Base-by-base conservation (phyloP, 2,888 invertebrate genomes). In the Eupithecia tripunctaria region DNA sequence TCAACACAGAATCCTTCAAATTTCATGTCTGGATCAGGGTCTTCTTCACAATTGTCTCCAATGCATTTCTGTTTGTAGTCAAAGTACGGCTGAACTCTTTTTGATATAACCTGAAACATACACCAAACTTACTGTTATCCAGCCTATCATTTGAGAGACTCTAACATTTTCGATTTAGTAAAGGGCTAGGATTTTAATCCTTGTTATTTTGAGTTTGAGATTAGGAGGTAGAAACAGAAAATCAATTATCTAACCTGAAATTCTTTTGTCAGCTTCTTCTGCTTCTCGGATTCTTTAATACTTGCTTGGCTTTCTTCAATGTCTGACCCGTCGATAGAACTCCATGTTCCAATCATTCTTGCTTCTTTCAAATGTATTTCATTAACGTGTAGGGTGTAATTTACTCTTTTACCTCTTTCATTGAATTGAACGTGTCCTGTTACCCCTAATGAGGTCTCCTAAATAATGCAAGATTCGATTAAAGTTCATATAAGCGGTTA, bases 1-100 rank as follows among this genome's bases (percentile, higher is more conserved):
- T 98, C 97, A 21, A 97, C 95, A 68, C 96, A 96, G 86, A 97
- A 98, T 2, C 97, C 97, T 89, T 97, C 97, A 83, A 95, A 97
- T 79, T 95, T 95, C 68, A 95, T 95, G 21, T 96, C 96, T 0
- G 91, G 77, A 47, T 81, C 90, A 10, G 96, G 91, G 63, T 95
- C 95, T 76, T 95, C 95, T 74, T 93, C 92, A 71, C 91, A 89
- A 5, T 85, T 82, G 1, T 82, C 83, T 73, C 82, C 82, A 47
- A 79, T 80, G 77, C 92, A 92, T 76, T 85, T 82, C 73, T 82
- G 76, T 88, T 96, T 97, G 65, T 95, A 90, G 95, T 96, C 96
- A 74, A 97, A 96, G 85, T 97, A 98, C 0, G 98, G 98, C 67
- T 96, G 95, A 79, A 96, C 97, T 91, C 96, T 88, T 77, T 96